A percentile compares a stretch with the other conserved stretches of the same genome.
Conservation (phyloP, 2,113 vertebrate genomes). For the Lepisosteus oculatus region DNA sequence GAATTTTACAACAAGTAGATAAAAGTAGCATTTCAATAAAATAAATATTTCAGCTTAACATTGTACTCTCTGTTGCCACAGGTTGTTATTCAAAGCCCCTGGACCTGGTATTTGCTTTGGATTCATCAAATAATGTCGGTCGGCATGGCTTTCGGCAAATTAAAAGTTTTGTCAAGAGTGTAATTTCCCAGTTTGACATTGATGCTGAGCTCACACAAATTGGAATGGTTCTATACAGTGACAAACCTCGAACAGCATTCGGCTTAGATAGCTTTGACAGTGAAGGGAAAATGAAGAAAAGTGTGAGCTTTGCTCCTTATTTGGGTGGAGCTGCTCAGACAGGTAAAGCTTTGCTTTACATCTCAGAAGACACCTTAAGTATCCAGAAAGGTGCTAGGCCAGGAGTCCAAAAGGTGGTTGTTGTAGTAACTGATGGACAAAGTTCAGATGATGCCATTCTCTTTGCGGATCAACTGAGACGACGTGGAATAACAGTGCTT, state of each 20-base stretch:
- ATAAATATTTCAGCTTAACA: too few relatives aligned
- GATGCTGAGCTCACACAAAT: conserved; percentile 28
- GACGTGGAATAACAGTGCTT: conserved; percentile 13
- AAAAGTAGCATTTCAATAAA: too few relatives aligned
- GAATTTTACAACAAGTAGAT: too few relatives aligned
- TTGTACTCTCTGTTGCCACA: not conserved
- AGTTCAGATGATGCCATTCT: conserved; percentile 16
- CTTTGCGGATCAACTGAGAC: conserved; percentile 13
- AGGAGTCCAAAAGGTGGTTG: conserved; percentile 24
- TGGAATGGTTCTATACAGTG: conserved; percentile 23
- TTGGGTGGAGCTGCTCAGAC: conserved; percentile 11
- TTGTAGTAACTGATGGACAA: conserved; percentile 22
- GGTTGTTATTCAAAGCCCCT: conserved; percentile 26
- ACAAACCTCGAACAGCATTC: conserved; percentile 29
- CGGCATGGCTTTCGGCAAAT: conserved; percentile 18
- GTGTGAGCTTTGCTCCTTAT: conserved; percentile 21
- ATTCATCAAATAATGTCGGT: conserved; percentile 20
- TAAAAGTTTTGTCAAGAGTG: conserved; percentile 21
- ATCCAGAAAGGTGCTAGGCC: conserved; percentile 21
- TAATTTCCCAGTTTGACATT: conserved; percentile 27
- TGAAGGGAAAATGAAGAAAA: conserved; percentile 25
- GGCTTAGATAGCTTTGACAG: conserved; percentile 24
- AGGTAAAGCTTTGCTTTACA: conserved; percentile 16
- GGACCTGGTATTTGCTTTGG: conserved; percentile 30
- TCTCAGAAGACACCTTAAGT: conserved; percentile 18